phyloP scores from a whole-genome alignment of 2,797 vertebrate genomes.

The Bradypus variegatus region DNA sequence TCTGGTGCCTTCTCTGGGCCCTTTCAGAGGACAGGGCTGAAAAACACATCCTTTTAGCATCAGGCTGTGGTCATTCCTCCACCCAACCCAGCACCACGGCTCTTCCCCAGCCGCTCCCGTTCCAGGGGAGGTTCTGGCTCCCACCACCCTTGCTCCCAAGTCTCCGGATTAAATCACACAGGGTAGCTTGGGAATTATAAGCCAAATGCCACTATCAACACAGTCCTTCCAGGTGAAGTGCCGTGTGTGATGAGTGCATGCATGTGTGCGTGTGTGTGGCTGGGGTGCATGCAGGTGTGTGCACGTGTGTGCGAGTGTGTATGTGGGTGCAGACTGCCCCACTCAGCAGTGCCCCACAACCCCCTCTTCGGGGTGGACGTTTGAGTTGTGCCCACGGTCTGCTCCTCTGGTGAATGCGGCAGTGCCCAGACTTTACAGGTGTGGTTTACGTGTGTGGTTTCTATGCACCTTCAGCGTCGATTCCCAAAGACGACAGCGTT shows the following conservation, averaged over 20 bases:
- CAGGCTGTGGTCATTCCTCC: no score
- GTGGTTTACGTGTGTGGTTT: not conserved
- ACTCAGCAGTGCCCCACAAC: not conserved
- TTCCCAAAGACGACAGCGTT: not conserved
- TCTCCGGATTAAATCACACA: not conserved
- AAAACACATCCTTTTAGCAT: no score
- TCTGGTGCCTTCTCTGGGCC: no score
- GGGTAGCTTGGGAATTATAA: not conserved
- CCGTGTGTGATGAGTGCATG: no score
- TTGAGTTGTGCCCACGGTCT: not conserved
- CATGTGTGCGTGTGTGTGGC: conserved; percentile 51
- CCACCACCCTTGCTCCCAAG: not conserved
- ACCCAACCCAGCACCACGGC: no score
- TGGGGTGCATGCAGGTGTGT: not conserved
- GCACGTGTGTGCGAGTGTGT: not conserved
- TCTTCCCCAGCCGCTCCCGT: not conserved
- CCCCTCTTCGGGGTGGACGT: not conserved
- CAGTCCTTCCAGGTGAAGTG: not conserved
- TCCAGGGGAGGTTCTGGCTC: not conserved
- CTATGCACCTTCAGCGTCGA: not conserved
- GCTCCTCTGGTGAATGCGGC: not conserved
- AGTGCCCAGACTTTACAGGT: no score
- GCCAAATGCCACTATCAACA: not conserved
- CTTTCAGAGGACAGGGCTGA: no score
- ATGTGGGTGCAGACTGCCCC: not conserved